phyloP scores from a whole-genome alignment of 2,113 vertebrate genomes.

The Lynx canadensis region DNA sequence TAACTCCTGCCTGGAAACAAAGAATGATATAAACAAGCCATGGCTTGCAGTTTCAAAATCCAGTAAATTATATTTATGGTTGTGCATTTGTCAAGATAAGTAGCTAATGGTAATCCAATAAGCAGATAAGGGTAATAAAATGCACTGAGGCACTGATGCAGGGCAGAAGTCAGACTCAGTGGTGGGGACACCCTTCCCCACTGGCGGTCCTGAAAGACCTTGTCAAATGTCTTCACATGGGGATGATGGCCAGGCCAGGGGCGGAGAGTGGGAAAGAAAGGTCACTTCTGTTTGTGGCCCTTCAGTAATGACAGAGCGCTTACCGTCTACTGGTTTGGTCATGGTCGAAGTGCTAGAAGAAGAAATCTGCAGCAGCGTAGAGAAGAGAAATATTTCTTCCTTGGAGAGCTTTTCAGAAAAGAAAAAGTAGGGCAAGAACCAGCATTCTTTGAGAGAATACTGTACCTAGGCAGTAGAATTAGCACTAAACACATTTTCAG shows the following conservation, averaged over 20 bases:
- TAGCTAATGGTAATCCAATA: conserved; percentile 70
- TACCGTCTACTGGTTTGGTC: not conserved
- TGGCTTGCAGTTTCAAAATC: conserved; percentile 56
- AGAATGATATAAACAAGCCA: conserved; percentile 59
- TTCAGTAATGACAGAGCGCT: not conserved
- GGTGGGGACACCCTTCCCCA: conserved; percentile 3
- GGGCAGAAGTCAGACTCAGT: conserved; percentile 43
- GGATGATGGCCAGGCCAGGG: not conserved
- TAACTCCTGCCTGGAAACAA: conserved; percentile 56
- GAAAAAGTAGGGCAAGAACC: conserved; percentile 59
- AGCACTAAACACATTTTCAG: conserved; percentile 62
- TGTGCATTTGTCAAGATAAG: conserved; percentile 73
- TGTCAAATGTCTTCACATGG: not conserved
- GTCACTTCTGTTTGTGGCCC: not conserved
- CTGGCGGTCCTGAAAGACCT: not conserved
- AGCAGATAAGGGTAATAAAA: conserved; percentile 69
- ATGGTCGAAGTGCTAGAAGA: not conserved
- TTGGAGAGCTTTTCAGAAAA: conserved; percentile 39
- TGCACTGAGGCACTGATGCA: not conserved
- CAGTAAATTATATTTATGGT: conserved; percentile 72
- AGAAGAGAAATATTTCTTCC: conserved; percentile 37
- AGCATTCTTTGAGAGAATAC: conserved; percentile 33
- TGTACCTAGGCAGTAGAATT: conserved; percentile 58
- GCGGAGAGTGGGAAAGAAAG: not conserved
- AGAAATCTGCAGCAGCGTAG: not conserved